phyloP scores from a whole-genome alignment of 2,797 vertebrate species.

The Jordanella pulchra region DNA sequence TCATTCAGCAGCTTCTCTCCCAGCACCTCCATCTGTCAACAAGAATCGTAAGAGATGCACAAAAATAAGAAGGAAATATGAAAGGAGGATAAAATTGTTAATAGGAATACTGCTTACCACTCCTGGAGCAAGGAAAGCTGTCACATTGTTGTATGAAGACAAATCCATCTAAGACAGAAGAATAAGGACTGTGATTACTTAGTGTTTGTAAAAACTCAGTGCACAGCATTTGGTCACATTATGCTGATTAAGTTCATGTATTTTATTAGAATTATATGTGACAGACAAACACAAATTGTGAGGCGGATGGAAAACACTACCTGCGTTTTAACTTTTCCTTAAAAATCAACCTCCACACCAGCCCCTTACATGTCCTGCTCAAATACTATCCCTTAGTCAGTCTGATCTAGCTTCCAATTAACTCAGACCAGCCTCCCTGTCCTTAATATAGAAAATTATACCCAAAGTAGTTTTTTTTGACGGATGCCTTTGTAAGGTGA shows the following conservation, averaged over 20 bases:
- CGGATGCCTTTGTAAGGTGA: no score
- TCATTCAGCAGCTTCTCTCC: slow-evolving; percentile 77
- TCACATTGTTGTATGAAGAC: slow-evolving; percentile 79
- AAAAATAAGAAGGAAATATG: not conserved
- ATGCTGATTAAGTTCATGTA: not conserved
- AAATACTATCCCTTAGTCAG: not conserved
- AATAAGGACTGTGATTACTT: slow-evolving; percentile 3
- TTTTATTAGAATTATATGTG: not conserved
- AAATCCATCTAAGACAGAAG: slow-evolving; percentile 72
- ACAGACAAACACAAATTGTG: not conserved
- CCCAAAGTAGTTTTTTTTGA: no score
- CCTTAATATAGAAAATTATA: no score
- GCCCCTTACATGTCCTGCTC: not conserved
- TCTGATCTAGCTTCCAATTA: not conserved
- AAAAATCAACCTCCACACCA: not conserved
- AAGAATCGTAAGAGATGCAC: slow-evolving; percentile 11
- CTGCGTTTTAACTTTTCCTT: not conserved
- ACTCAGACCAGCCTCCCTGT: not conserved
- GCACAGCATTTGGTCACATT: not conserved
- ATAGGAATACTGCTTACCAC: slow-evolving; percentile 67
- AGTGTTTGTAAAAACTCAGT: no score
- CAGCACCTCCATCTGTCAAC: slow-evolving; percentile 74
- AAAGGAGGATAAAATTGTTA: slow-evolving; percentile 1
- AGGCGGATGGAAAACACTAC: not conserved
- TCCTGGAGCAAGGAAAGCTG: slow-evolving; percentile 78